Evolutionary conservation across 2,888 invertebrate species (phyloP).

Genomic region (Tachina lurida): DNA sequence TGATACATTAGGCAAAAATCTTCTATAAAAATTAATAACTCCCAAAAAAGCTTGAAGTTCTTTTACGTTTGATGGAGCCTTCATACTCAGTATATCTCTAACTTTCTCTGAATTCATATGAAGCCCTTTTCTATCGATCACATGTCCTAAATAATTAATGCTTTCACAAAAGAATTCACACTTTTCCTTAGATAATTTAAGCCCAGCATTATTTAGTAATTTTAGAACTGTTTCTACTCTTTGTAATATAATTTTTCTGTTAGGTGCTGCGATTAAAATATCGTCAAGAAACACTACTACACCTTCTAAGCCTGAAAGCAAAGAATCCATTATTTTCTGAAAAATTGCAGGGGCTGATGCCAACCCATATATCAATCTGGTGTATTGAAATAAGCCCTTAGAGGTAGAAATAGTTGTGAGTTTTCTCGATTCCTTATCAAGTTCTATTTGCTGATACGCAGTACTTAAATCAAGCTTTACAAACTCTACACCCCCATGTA

Average conservation of each 20-base stretch:
- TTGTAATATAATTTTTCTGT: not conserved
- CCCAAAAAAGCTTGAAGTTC: too few species aligned
- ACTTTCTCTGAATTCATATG: not conserved
- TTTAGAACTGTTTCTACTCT: not conserved
- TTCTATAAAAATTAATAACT: too few species aligned
- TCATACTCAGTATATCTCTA: not conserved
- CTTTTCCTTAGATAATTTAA: not conserved
- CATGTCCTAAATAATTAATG: not conserved
- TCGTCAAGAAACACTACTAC: not conserved
- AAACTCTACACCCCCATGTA: slow-evolving; percentile 66
- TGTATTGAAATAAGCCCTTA: slow-evolving; percentile 71
- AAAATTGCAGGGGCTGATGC: too few species aligned
- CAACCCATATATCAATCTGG: slow-evolving; percentile 51
- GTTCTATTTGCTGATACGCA: slow-evolving; percentile 78
- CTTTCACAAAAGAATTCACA: not conserved
- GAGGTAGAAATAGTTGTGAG: slow-evolving; percentile 75
- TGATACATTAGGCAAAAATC: too few species aligned
- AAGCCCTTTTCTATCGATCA: not conserved
- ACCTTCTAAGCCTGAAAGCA: not conserved
- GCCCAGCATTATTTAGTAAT: not conserved
- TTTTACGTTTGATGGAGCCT: too few species aligned
- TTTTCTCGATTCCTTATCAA: slow-evolving; percentile 73
- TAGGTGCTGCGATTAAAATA: not conserved
- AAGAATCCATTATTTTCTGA: slow-evolving; percentile 74
- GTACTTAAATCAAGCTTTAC: slow-evolving; percentile 71